Base-by-base conservation (phyloP, 2,888 invertebrate species). In the Eupithecia subfuscata region DNA sequence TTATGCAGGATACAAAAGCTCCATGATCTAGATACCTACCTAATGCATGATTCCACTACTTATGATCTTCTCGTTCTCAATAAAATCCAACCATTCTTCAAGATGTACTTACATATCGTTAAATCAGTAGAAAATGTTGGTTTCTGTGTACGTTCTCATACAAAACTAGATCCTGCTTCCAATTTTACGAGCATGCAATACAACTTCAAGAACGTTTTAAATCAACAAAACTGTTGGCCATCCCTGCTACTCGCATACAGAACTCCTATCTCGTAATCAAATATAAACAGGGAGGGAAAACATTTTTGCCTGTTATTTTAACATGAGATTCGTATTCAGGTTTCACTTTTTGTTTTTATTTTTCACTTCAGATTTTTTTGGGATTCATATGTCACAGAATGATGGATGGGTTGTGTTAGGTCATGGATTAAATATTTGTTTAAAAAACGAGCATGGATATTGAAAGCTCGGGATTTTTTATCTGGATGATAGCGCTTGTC, bases 261-360 rank as follows among this genome's bases (percentile, higher is more conserved):
- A 68, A 77, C 73, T 78, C 79, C 75, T 78, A 67, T 67, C 75
- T 64, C 74, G 78, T 80, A 79, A 81, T 78, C 78, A 76, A 81
- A 81, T 77, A 76, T 80, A 80, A 80, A 80, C 79, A 76, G 76
- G 16, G 73, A 81, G 52, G 74, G 72, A 60, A 73, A 81, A 78
- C 74, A 77, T 78, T 74, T 79, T 79, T 73, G 71, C 73, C 45
- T 52, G 70, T 78, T 73, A 69, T 76, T 72, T 78, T 79, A 45
- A 73, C 70, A 77, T 74, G 69, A 63, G 64, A 75, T 73, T 75
- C 76, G 70, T 78, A 71, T 76, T 74, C 73, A 40, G 40, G 68
- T 75, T 73, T 75, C 67, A 73, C 70, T 48, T 75, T 76, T 76
- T 68, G 16, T 40, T 70, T 68, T 64, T 73, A 70, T 74, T 76